A percentile compares a stretch with the other conserved stretches of the same genome.
Conservation (phyloP, 2,797 vertebrate species). For the Chelonia mydas region DNA sequence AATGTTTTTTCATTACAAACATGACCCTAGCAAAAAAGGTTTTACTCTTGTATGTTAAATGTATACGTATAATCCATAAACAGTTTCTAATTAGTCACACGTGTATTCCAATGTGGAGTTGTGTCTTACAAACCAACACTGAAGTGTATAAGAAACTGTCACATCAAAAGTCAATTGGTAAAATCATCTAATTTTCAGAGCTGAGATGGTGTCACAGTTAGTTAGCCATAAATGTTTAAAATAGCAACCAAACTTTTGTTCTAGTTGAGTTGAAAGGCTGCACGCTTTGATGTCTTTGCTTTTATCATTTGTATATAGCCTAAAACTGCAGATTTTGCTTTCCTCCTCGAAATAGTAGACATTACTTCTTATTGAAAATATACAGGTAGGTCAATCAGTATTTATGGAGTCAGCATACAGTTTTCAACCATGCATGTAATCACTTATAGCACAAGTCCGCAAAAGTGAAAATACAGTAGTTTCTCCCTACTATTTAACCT, state of each 20-base stretch:
- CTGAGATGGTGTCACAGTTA: conserved; percentile 83
- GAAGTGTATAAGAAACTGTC: conserved; percentile 85
- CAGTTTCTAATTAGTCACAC: conserved; percentile 83
- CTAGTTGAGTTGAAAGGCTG: conserved; percentile 86
- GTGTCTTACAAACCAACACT: conserved; percentile 81
- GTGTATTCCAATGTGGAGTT: conserved; percentile 79
- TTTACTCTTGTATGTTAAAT: conserved; percentile 70
- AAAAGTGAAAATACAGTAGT: conserved; percentile 54
- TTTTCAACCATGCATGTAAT: conserved; percentile 68
- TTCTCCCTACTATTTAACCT: conserved; percentile 65
- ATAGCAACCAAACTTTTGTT: conserved; percentile 85
- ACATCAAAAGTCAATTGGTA: conserved; percentile 85
- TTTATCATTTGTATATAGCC: conserved; percentile 85
- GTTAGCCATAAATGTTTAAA: conserved; percentile 86
- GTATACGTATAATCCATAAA: conserved; percentile 75
- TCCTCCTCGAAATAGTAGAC: conserved; percentile 72
- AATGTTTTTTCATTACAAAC: conserved; percentile 74
- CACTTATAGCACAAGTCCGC: conserved; percentile 58
- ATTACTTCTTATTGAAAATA: conserved; percentile 80
- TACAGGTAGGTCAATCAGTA: conserved; percentile 79
- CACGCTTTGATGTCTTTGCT: conserved; percentile 83
- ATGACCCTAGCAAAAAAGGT: background rate
- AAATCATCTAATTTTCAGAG: conserved; percentile 83
- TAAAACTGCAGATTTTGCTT: conserved; percentile 69
- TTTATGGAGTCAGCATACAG: conserved; percentile 56